Percentiles rank a stretch among this genome's conserved stretches.
phyloP scores from a whole-genome alignment of 2,888 invertebrate species.

The Esperia sulphurella region DNA sequence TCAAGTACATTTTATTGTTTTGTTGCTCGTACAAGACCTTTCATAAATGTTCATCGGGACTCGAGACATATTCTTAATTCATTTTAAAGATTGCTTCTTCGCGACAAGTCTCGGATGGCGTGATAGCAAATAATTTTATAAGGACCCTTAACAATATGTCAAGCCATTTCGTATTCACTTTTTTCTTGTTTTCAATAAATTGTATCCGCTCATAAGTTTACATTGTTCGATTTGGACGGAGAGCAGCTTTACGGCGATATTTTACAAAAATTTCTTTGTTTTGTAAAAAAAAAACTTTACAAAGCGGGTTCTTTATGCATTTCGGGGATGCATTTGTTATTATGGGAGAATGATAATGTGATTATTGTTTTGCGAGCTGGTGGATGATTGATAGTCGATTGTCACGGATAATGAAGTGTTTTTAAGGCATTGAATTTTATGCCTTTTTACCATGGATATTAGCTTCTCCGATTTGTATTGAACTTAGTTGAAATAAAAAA shows the following conservation, averaged over 20 bases:
- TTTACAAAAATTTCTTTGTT: constrained; percentile 52
- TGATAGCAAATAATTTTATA: constrained; percentile 78
- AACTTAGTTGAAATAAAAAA: no score
- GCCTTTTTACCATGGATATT: neutral
- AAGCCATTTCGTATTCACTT: constrained; percentile 53
- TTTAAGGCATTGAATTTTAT: constrained; percentile 20
- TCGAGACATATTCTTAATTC: constrained; percentile 42
- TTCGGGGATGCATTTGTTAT: constrained; percentile 71
- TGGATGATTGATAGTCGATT: constrained; percentile 69
- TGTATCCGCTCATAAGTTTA: constrained; percentile 71
- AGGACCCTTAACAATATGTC: constrained; percentile 75
- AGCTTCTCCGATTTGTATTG: no score
- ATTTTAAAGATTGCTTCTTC: constrained; percentile 55
- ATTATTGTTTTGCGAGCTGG: constrained; percentile 76
- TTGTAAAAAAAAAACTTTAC: constrained; percentile 43
- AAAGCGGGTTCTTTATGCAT: constrained; percentile 72
- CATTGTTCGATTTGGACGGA: constrained; percentile 70
- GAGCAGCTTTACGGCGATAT: constrained; percentile 60
- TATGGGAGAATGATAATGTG: constrained; percentile 77
- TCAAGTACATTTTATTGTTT: constrained; percentile 16
- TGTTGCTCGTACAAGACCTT: constrained; percentile 42
- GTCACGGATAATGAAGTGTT: constrained; percentile 73
- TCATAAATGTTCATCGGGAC: constrained; percentile 34
- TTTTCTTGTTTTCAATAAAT: constrained; percentile 73
- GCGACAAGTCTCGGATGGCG: constrained; percentile 64